Conservation (phyloP, 1,140 invertebrate genomes). For the Ditylenchus dipsaci region DNA sequence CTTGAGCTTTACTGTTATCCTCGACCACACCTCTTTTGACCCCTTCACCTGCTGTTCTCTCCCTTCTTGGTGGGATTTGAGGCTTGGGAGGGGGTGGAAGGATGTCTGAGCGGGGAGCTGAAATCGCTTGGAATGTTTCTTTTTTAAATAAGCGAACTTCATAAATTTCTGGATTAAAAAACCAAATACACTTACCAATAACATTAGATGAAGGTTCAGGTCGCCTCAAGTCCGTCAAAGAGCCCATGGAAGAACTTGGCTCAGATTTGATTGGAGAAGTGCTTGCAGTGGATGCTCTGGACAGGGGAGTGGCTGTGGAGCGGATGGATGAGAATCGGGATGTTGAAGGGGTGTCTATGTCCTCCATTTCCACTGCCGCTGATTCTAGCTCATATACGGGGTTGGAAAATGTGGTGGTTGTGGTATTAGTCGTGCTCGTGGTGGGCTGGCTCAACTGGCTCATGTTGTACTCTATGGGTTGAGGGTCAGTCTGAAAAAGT, state of each 20-base stretch:
- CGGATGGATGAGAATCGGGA: slow-evolving; percentile 28
- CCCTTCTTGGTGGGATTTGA: background rate
- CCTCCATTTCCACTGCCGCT: background rate
- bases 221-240: slow-evolving; percentile 5
- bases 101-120: slow-evolving; percentile 13
- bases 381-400: slow-evolving; percentile 56
- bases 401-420: slow-evolving; percentile 54
- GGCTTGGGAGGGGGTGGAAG: slow-evolving; percentile 9
- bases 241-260: background rate
- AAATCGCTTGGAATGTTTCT: background rate
- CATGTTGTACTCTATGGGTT: slow-evolving; percentile 48
- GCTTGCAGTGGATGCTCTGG: background rate
- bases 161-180: too few relatives aligned
- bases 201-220: slow-evolving; percentile 1
- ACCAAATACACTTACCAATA: background rate
- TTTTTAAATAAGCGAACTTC: background rate
- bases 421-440: slow-evolving; percentile 16
- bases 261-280: background rate
- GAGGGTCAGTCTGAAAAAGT: slow-evolving; percentile 21
- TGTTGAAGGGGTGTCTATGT: slow-evolving; percentile 28
- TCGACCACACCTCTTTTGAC: slow-evolving; percentile 1
- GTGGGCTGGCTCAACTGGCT: slow-evolving; percentile 28
- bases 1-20: slow-evolving; percentile 4
- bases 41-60: background rate
- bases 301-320: background rate